Conservation (phyloP, 2,888 invertebrate genomes). For the Lacanobia wlatinum region DNA sequence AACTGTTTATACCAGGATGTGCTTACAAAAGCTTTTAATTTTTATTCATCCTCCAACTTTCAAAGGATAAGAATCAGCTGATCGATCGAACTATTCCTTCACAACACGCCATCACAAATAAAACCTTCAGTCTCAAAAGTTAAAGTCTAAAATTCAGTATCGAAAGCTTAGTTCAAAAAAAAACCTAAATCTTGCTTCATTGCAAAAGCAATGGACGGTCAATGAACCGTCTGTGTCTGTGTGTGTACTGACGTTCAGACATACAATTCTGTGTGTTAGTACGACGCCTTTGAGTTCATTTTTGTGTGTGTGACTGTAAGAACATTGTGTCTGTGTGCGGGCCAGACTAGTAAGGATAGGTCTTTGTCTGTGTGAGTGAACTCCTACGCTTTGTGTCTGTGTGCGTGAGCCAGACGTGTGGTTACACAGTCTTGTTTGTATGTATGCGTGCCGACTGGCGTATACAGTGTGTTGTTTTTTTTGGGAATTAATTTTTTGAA, state of each 20-base stretch:
- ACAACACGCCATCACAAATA: neutral
- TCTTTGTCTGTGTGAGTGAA: conserved; percentile 50
- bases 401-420: conserved; percentile 65
- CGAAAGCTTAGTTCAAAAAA: conserved; percentile 51
- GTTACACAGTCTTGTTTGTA: conserved; percentile 25
- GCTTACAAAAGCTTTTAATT: conserved; percentile 22
- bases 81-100: conserved; percentile 32
- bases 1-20: conserved; percentile 38
- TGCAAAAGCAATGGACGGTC: conserved; percentile 77
- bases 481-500: conserved; percentile 10
- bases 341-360: conserved; percentile 65
- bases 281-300: conserved; percentile 37
- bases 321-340: conserved; percentile 48
- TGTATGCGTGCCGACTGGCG: conserved; percentile 56
- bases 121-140: neutral
- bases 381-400: conserved; percentile 50
- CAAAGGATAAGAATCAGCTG: conserved; percentile 47
- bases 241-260: conserved; percentile 50
- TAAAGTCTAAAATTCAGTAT: conserved; percentile 43
- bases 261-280: conserved; percentile 36
- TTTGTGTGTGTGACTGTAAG: conserved; percentile 27
- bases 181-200: conserved; percentile 63
- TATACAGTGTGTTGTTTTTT: conserved; percentile 48
- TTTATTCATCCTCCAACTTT: conserved; percentile 29
- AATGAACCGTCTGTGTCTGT: conserved; percentile 68